A percentile compares a stretch with the other conserved stretches of the same genome.
Conservation (phyloP, 2,888 invertebrate genomes). For the Meghimatium bilineatum region DNA sequence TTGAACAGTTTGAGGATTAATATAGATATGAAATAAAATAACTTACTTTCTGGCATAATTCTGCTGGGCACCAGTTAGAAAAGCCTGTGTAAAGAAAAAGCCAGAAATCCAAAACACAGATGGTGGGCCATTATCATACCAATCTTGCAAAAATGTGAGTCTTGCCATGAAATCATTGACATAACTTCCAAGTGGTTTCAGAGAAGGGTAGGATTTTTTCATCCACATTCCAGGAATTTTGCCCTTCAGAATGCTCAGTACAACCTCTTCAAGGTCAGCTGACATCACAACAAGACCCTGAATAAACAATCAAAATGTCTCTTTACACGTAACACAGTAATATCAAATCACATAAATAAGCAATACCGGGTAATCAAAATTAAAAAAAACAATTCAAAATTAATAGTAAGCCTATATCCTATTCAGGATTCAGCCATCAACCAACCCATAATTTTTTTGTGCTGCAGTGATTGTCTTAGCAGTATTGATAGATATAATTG, state of each 20-base stretch:
- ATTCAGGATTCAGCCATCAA: too few species aligned
- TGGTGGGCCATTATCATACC: constrained; percentile 77
- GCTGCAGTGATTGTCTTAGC: too few species aligned
- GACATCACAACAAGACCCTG: constrained; percentile 91
- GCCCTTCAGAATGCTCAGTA: constrained; percentile 88
- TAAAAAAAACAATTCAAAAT: neutral
- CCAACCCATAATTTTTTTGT: too few species aligned
- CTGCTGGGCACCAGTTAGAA: constrained; percentile 79
- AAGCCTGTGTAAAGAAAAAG: constrained; percentile 79
- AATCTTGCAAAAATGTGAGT: constrained; percentile 80
- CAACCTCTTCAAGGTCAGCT: constrained; percentile 89
- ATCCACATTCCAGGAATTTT: constrained; percentile 80
- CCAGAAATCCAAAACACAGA: constrained; percentile 78
- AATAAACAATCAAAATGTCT: too few species aligned
- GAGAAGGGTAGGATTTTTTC: constrained; percentile 78
- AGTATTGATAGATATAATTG: too few species aligned
- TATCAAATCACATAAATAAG: too few species aligned
- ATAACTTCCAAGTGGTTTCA: constrained; percentile 78
- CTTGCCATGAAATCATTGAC: constrained; percentile 77
- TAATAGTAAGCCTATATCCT: too few species aligned
- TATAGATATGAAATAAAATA: neutral
- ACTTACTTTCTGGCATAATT: constrained; percentile 77
- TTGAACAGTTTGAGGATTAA: too few species aligned
- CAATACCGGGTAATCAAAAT: neutral
- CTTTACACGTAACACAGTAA: too few species aligned